These are phyloP conservation scores for Acanthurus leucopareius DNA, from an alignment of 2,797 vertebrate species.

Conservation along the genomic window DNA sequence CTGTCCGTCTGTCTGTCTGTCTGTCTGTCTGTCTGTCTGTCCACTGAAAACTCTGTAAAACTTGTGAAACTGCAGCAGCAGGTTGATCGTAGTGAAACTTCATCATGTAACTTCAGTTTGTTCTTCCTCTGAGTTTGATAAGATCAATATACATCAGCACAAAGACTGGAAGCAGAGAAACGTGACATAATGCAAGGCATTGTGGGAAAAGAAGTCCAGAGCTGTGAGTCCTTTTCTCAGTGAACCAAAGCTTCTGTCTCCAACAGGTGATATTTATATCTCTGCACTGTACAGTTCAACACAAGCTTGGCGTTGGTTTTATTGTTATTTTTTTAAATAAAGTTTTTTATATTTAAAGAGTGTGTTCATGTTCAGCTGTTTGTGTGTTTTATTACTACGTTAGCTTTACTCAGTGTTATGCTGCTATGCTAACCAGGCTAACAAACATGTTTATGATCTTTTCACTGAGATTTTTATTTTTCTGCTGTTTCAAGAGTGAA, in stretches of 20 bases:
- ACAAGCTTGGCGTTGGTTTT: constrained; percentile 55
- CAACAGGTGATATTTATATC: constrained; percentile 69
- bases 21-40: constrained; percentile 14
- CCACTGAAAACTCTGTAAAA: neutral
- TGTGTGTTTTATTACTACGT: no score
- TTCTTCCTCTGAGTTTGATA: neutral
- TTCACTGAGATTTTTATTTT: no score
- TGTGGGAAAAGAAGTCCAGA: constrained; percentile 53
- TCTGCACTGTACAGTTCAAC: constrained; percentile 67
- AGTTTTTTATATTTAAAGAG: constrained; percentile 34
- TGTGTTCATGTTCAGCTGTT: neutral
- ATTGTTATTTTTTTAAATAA: constrained; percentile 78
- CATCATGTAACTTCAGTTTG: no score
- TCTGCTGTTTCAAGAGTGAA: no score
- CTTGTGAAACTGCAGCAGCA: no score
- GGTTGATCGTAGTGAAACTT: no score
- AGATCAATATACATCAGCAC: neutral
- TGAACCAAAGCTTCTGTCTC: constrained; percentile 52
- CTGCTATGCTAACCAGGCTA: no score
- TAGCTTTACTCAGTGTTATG: no score
- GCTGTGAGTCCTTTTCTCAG: constrained; percentile 2
- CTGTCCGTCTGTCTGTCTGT: no score
- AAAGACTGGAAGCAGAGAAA: neutral
- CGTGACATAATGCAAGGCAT: constrained; percentile 9
- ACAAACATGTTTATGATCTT: no score